A percentile compares a stretch with the other conserved stretches of the same genome.
These are phyloP conservation scores for Apoderus coryli DNA, from an alignment of 2,888 invertebrate species.

Conservation along the genomic window DNA sequence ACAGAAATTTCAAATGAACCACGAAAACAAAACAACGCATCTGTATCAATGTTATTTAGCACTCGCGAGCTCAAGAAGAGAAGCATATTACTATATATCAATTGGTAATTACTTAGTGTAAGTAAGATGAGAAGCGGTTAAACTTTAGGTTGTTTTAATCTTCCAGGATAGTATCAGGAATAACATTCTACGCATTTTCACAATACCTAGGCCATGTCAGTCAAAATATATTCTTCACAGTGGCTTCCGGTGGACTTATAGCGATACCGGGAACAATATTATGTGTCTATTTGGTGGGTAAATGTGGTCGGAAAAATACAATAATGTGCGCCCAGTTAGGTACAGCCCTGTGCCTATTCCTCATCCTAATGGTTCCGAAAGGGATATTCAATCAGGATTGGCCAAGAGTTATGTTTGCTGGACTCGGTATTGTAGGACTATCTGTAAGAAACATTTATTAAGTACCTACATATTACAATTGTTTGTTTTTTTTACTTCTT, in stretches of 20 bases:
- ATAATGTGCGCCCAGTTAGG: constrained; percentile 35
- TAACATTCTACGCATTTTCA: constrained; percentile 44
- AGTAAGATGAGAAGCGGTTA: background rate
- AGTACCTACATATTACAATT: constrained; percentile 1
- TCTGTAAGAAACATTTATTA: constrained; percentile 35
- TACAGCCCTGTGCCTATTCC: constrained; percentile 37
- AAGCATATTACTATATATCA: constrained; percentile 36
- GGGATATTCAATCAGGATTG: constrained; percentile 35
- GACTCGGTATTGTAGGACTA: constrained; percentile 48
- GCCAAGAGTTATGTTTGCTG: constrained; percentile 42
- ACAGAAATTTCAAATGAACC: constrained; percentile 17
- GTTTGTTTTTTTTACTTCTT: constrained; percentile 4
- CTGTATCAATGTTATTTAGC: constrained; percentile 35
- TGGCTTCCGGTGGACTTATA: constrained; percentile 39
- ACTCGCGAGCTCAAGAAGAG: constrained; percentile 37
- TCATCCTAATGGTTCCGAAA: constrained; percentile 37
- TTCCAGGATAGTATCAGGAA: constrained; percentile 41
- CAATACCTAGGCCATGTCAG: constrained; percentile 43
- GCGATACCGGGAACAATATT: constrained; percentile 39
- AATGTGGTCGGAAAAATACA: constrained; percentile 37
- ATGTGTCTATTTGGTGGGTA: constrained; percentile 37
- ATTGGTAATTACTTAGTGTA: too few relatives aligned
- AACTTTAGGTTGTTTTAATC: too few relatives aligned
- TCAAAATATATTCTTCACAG: constrained; percentile 38
- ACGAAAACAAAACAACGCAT: constrained; percentile 23